Conservation (phyloP, 2,797 vertebrate genomes). For the Psittacula derbiana region DNA sequence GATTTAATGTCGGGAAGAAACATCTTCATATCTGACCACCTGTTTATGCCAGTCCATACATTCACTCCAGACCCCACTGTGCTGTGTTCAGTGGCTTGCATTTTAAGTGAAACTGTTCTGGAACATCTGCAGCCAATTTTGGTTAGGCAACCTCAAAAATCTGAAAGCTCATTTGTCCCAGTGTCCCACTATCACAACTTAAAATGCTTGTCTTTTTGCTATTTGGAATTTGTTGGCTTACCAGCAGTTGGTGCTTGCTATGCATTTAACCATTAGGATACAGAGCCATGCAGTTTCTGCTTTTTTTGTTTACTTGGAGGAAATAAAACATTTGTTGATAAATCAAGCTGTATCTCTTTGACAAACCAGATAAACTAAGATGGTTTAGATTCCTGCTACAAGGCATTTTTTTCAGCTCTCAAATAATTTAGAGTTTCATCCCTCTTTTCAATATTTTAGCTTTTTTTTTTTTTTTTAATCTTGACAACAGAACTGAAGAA, state of each 20-base stretch:
- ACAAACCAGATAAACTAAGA: neutral
- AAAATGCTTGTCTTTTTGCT: neutral
- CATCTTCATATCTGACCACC: neutral
- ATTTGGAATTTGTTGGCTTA: neutral
- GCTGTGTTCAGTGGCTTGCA: neutral
- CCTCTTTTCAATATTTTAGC: neutral
- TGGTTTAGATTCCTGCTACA: neutral
- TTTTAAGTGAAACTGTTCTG: neutral
- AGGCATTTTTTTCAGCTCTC: neutral
- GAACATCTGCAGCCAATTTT: neutral
- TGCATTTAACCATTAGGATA: neutral
- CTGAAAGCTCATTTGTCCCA: neutral
- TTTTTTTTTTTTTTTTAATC: neutral
- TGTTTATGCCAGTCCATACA: neutral
- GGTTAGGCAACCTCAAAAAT: neutral
- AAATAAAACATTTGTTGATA: neutral
- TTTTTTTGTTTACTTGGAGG: neutral
- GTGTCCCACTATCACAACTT: neutral
- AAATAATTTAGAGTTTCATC: neutral
- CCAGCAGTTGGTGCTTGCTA: neutral
- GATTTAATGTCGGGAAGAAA: neutral
- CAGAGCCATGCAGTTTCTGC: neutral
- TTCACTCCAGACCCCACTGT: neutral
- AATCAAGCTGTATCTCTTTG: neutral
- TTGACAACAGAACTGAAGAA: neutral